Evolutionary conservation across 2,113 vertebrate species (phyloP).

Genomic region (Bungarus multicinctus): DNA sequence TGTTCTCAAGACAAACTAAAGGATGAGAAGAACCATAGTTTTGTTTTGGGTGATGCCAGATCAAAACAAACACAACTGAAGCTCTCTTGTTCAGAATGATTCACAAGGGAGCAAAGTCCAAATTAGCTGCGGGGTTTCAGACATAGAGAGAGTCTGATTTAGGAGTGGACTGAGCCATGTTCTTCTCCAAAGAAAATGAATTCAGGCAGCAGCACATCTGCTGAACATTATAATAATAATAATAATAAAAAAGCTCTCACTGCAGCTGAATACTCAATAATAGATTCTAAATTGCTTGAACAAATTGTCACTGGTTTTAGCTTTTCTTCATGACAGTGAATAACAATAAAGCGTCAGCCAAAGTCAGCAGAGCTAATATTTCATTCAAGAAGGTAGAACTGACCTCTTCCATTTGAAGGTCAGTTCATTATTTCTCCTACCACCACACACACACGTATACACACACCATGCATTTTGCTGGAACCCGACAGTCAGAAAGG

Average conservation of each 20-base stretch:
- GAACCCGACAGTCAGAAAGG: neutral
- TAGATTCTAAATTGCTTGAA: slow-evolving; percentile 65
- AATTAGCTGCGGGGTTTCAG: slow-evolving; percentile 49
- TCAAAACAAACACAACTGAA: slow-evolving; percentile 46
- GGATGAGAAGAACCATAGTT: slow-evolving; percentile 6
- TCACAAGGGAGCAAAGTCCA: slow-evolving; percentile 35
- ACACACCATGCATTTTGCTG: neutral
- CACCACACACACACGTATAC: too few relatives aligned
- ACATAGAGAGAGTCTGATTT: slow-evolving; percentile 55
- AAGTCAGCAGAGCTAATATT: slow-evolving; percentile 49
- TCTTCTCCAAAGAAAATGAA: slow-evolving; percentile 63
- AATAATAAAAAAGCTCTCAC: slow-evolving; percentile 51
- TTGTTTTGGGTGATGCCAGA: slow-evolving; percentile 25
- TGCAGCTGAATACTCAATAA: slow-evolving; percentile 61
- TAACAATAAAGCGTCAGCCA: slow-evolving; percentile 55
- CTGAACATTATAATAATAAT: slow-evolving; percentile 58
- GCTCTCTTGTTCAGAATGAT: slow-evolving; percentile 45
- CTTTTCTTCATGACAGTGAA: slow-evolving; percentile 59
- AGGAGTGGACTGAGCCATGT: slow-evolving; percentile 47
- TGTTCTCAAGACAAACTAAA: slow-evolving; percentile 2
- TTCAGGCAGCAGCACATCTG: slow-evolving; percentile 70
- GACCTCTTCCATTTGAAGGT: slow-evolving; percentile 36
- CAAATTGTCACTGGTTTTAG: slow-evolving; percentile 64
- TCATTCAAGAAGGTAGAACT: slow-evolving; percentile 32
- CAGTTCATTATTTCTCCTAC: slow-evolving; percentile 26